Evolutionary conservation across 1,140 invertebrate species (phyloP), one percentile per base, ranked within the genome.

Genomic region (Whitmania pigra): DNA sequence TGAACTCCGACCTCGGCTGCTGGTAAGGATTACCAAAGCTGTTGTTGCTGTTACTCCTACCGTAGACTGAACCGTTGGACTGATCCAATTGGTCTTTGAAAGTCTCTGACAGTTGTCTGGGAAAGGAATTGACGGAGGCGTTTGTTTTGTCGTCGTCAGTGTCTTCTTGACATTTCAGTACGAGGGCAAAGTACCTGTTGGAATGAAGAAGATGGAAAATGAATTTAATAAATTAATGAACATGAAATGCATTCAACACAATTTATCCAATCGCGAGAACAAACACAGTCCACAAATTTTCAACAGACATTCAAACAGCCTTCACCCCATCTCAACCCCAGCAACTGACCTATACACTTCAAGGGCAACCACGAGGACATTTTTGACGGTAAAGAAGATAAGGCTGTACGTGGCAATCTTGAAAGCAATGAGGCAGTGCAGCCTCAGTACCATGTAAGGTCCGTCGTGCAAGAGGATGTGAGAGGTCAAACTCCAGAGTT

Each of bases 351-450:
- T 4, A 22, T 71, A 71, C 20, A 54, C 22, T 27, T 71, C 36
- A 4, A 71, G 36, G 17, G 57, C 5, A 2, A 71, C 40, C 6
- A 71, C 40, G 22, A 71, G 71, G 3, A 31, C 71, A 29, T 71
- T 71, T 40, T 71, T 71, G 9, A 63, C 53, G n/a, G 71, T 71
- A 54, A 54, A 71, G 40, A 71, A 71, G 53, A 71, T 53, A 4
- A 71, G 29, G 40, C 63, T 71, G 54, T 71, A 71, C 7, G 22
- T 60, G 53, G 57, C 20, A 17, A 71, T 40, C 55, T 36, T 31
- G 40, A 71, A 31, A 0, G 27, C 55, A 22, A 71, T 63, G 53
- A 71, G 53, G 22, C 53, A 57, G 71, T 71, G 53, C 27, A 71
- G 54, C 20, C 71, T 53, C 17, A 71, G 53, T 40, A 63, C 36